phyloP scores from a whole-genome alignment of 2,113 vertebrate genomes.

The Polyodon spathula region DNA sequence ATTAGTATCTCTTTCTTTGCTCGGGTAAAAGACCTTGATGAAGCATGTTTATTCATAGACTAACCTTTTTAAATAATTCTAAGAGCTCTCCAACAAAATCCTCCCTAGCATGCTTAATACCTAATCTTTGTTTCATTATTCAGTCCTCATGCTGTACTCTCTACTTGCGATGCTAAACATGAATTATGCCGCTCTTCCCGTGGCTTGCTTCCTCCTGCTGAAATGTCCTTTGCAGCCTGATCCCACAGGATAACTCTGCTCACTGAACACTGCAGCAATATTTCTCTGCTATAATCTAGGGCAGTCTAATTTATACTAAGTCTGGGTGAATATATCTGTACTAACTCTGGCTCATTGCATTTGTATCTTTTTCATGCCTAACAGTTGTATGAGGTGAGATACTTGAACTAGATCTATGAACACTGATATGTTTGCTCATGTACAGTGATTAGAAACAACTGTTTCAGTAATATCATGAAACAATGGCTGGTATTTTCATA shows the following conservation, averaged over 20 bases:
- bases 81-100: constrained; percentile 85
- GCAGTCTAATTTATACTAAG: constrained; percentile 37
- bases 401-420: constrained; percentile 7
- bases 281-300: constrained; percentile 32
- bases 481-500: constrained; percentile 1
- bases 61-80: constrained; percentile 99
- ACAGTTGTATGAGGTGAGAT: not conserved
- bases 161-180: constrained; percentile 85
- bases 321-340: constrained; percentile 40
- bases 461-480: constrained; percentile 1
- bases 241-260: constrained; percentile 53
- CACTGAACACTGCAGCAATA: constrained; percentile 50
- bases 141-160: constrained; percentile 69
- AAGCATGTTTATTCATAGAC: constrained; percentile 97
- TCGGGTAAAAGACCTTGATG: constrained; percentile 87
- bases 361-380: constrained; percentile 30
- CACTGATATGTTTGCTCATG: not conserved
- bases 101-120: constrained; percentile 86
- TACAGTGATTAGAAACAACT: not conserved
- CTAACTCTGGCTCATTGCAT: constrained; percentile 35
- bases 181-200: constrained; percentile 65
- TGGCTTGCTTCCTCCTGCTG: constrained; percentile 50
- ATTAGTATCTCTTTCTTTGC: constrained; percentile 81
- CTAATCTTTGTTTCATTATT: constrained; percentile 93
- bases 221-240: constrained; percentile 62